Evolutionary conservation across 1,140 invertebrate genomes (phyloP), one percentile per base, ranked within the genome.

Genomic region (Centruroides vittatus): DNA sequence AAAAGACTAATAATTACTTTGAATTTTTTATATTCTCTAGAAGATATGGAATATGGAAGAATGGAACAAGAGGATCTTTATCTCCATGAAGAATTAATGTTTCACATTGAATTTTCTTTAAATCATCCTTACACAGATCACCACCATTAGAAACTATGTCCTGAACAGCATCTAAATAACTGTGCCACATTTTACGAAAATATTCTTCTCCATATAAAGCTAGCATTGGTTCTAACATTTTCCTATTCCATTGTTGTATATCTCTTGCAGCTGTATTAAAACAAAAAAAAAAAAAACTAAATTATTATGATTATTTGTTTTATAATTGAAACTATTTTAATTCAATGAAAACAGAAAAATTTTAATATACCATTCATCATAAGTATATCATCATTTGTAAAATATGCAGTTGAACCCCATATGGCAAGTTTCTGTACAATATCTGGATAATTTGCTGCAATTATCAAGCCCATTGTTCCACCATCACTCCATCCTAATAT

Each of bases 401-500:
- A 71, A 69, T 85, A 89, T 5, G 87, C 77, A 69, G 89, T 89
- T 0, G 81, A 76, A 23, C 88, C 89, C 82, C 84, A 85, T 35
- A 89, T 75, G 0, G 92, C 80, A 47, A 91, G 70, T 67, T 87
- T 91, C 4, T 82, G 73, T 0, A 94, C 74, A 23, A 73, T 73
- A 5, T 83, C 73, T 0, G 83, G 81, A 72, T 84, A 80, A 48
- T 80, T 81, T 1, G 82, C 82, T 10, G 88, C 85, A 5, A 88
- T 64, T 4, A 91, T 82, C 52, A 93, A 74, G 5, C 80, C 82
- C 7, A 85, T 83, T 48, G 86, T 89, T 3, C 86, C 90, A 51
- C 90, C 91, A 75, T 93, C 89, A 74, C 86, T 90, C 88, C 89
- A 94, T 0, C 91, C 90, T 36, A 93, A 62, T 1, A 93, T 66